These are phyloP conservation scores for Pseudococcus longispinus DNA, from an alignment of 2,888 invertebrate species.

Conservation along the genomic window DNA sequence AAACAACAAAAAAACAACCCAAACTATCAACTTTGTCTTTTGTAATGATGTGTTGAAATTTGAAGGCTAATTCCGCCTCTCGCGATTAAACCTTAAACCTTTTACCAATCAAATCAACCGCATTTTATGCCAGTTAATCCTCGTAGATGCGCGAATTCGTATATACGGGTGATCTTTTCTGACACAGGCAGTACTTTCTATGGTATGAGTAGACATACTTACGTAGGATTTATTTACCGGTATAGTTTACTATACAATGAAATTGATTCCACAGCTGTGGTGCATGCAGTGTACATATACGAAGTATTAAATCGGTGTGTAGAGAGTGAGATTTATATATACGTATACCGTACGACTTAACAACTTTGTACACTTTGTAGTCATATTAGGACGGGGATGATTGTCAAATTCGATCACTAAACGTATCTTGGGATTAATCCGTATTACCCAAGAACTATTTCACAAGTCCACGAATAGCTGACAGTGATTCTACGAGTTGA, in stretches of 20 bases:
- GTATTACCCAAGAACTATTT: neutral
- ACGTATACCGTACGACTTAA: too few relatives aligned
- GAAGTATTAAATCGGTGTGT: neutral
- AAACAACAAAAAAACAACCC: neutral
- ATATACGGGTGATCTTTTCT: neutral
- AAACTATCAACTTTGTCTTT: neutral
- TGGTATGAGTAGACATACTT: neutral
- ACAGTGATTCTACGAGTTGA: too few relatives aligned
- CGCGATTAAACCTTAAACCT: neutral
- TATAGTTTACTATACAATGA: neutral
- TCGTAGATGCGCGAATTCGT: neutral
- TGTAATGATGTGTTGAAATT: conserved; percentile 1
- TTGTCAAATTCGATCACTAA: neutral
- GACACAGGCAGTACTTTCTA: neutral
- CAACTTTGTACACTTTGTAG: neutral
- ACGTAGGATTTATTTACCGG: conserved; percentile 5
- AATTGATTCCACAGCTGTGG: neutral
- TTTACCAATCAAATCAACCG: neutral
- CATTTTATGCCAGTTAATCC: neutral
- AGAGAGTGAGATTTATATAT: neutral
- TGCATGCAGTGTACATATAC: neutral
- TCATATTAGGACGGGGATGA: neutral
- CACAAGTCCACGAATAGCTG: neutral
- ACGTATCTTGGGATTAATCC: neutral
- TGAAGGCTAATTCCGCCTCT: neutral